Base-by-base conservation (phyloP, 30 jellyfish, hydroid and myxozoan genomes). In the Clytia hemisphaerica region DNA sequence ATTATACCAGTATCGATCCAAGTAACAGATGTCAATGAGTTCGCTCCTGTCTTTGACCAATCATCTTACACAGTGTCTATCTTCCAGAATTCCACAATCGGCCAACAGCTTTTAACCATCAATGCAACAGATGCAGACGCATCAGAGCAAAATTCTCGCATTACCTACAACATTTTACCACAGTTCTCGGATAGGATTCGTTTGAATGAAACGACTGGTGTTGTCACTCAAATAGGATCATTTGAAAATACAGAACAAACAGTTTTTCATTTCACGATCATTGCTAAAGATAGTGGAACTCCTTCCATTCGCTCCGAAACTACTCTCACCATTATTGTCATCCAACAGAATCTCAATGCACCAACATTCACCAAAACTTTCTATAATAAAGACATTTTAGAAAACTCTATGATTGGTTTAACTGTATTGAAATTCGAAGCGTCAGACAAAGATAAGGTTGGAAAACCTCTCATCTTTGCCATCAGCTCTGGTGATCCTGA, bases 21-120 rank as follows among this genome's bases (percentile, higher is more conserved):
- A 45, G 78, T 88, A 44, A 47, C 70, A 37, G 84, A 88, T 63
- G 91, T 77, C 30, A 88, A 88, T 69, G 97, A 88, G 38, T 72
- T 79, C 27, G 62, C 73, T 29, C 97, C 97, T 25, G 25, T 21
- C 28, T 88, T 88, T 67, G 82, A 64, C 10, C 57, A 75, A 59
- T 59, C 58, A 12, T 50, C n/a, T 22, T 88, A 88, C 40, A 67
- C 32, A 15, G 74, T 70, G 3, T 51, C 44, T 48, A 62, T 84
- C 1, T 27, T 46, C 30, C 89, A 84, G 58, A 76, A 77, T 55
- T 79, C 83, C 29, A 73, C 90, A 12, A 35, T 46, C 37, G 94
- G 90, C 15, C 32, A 33, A 2, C 14, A 40, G 5, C 37, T 83
- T 7, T 26, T 26, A 26, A 45, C 60, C 16, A 75, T 83, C 0